Evolutionary conservation across 2,888 invertebrate genomes (phyloP).

Genomic region (Melipona bicolor): DNA sequence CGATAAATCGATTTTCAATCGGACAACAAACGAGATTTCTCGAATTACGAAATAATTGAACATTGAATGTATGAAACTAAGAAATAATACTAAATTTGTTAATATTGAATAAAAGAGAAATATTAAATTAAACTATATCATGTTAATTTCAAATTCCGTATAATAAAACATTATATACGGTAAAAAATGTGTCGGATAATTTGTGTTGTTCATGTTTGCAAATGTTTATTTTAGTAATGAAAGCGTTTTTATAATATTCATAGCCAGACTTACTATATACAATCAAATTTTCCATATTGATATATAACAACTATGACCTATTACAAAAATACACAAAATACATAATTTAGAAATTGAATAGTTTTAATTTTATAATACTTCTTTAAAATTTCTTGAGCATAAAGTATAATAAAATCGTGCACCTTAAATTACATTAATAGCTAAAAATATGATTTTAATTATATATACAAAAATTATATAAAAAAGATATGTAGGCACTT

Average conservation of each 20-base stretch:
- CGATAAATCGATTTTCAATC: neutral
- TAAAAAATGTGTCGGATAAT: slow-evolving; percentile 13
- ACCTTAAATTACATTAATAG: slow-evolving; percentile 34
- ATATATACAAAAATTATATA: slow-evolving; percentile 52
- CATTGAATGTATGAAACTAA: neutral
- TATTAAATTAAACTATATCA: neutral
- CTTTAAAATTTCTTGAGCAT: slow-evolving; percentile 45
- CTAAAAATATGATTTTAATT: slow-evolving; percentile 22
- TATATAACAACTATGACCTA: slow-evolving; percentile 39
- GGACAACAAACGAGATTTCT: neutral
- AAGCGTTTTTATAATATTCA: slow-evolving; percentile 22
- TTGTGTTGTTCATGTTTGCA: slow-evolving; percentile 21
- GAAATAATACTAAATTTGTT: neutral
- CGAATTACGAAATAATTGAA: neutral
- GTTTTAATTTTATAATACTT: slow-evolving; percentile 42
- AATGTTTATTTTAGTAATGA: slow-evolving; percentile 15
- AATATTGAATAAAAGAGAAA: neutral
- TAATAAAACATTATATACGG: neutral
- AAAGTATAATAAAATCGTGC: slow-evolving; percentile 51
- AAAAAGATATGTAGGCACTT: slow-evolving; percentile 62
- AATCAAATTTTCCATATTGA: slow-evolving; percentile 25
- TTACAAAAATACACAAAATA: slow-evolving; percentile 50
- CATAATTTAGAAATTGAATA: slow-evolving; percentile 22
- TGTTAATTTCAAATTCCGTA: neutral
- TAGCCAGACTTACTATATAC: slow-evolving; percentile 14